These are phyloP conservation scores for Paragorgia papillata DNA, from an alignment of 92 coral and sea anemone genomes.

Conservation along the genomic window DNA sequence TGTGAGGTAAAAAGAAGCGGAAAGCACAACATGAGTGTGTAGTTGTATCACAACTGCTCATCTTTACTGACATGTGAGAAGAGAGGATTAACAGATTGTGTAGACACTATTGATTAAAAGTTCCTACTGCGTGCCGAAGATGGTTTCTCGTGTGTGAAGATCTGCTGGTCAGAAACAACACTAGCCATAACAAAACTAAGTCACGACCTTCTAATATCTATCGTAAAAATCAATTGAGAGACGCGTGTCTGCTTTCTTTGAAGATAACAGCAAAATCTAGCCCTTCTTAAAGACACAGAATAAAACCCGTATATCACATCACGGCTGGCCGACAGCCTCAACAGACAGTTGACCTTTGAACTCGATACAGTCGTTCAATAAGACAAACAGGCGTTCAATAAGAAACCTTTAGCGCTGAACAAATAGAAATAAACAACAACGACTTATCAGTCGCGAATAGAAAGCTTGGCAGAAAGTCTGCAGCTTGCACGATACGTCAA, in stretches of 20 bases:
- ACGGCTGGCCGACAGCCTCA: background rate
- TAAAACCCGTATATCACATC: too few relatives aligned
- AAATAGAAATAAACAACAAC: background rate
- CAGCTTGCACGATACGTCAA: background rate
- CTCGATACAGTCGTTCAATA: background rate
- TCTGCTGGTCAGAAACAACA: constrained; percentile 16
- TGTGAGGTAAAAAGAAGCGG: background rate
- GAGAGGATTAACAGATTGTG: background rate
- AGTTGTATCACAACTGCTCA: background rate
- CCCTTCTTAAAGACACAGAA: background rate
- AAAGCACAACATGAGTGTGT: background rate
- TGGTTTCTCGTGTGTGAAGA: background rate
- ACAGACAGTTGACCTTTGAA: constrained; percentile 8
- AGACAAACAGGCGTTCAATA: background rate
- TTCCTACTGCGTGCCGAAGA: constrained; percentile 15
- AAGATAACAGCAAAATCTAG: background rate
- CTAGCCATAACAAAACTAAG: background rate
- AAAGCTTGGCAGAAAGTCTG: background rate
- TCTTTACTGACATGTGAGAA: constrained; percentile 16
- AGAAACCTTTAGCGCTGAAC: background rate
- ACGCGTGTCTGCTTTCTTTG: background rate
- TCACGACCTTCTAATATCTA: background rate
- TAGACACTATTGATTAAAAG: constrained; percentile 31
- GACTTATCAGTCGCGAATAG: background rate
- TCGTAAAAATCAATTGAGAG: background rate